Evolutionary conservation across 2,888 invertebrate genomes (phyloP).

Genomic region (Rhingia campestris): DNA sequence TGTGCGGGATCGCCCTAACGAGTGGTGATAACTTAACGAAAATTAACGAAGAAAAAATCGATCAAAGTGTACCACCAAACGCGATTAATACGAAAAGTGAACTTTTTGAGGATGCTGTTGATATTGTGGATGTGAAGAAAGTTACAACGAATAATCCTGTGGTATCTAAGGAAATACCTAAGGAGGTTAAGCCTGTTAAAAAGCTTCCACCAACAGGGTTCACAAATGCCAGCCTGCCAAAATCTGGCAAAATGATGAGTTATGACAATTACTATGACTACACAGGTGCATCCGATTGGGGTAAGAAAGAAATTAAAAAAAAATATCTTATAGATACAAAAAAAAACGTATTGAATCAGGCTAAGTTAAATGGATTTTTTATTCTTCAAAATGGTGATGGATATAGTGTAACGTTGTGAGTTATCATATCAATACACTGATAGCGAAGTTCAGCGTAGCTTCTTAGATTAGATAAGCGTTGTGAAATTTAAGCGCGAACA

Average conservation of each 20-base stretch:
- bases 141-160: slow-evolving; percentile 21
- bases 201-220: not conserved
- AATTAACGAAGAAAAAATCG: slow-evolving; percentile 63
- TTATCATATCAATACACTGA: slow-evolving; percentile 57
- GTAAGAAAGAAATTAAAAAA: slow-evolving; percentile 46
- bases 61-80: slow-evolving; percentile 27
- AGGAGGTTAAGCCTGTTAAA: slow-evolving; percentile 7
- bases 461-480: slow-evolving; percentile 64
- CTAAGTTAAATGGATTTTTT: slow-evolving; percentile 8
- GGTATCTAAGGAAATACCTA: slow-evolving; percentile 5
- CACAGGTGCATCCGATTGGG: slow-evolving; percentile 70
- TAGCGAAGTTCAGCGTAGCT: slow-evolving; percentile 44
- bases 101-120: slow-evolving; percentile 57
- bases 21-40: slow-evolving; percentile 61
- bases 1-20: slow-evolving; percentile 53
- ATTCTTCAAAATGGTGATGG: slow-evolving; percentile 17
- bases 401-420: slow-evolving; percentile 5
- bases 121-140: slow-evolving; percentile 19
- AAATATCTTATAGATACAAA: not conserved
- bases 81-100: slow-evolving; percentile 63
- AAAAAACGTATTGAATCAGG: slow-evolving; percentile 2
- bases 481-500: slow-evolving; percentile 59
- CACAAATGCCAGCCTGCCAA: slow-evolving; percentile 11
- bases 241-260: slow-evolving; percentile 55
- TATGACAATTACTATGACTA: slow-evolving; percentile 30